Evolutionary conservation across 2,888 invertebrate genomes (phyloP), one percentile per base, ranked within the genome.

Genomic region (Pollenia amentaria): DNA sequence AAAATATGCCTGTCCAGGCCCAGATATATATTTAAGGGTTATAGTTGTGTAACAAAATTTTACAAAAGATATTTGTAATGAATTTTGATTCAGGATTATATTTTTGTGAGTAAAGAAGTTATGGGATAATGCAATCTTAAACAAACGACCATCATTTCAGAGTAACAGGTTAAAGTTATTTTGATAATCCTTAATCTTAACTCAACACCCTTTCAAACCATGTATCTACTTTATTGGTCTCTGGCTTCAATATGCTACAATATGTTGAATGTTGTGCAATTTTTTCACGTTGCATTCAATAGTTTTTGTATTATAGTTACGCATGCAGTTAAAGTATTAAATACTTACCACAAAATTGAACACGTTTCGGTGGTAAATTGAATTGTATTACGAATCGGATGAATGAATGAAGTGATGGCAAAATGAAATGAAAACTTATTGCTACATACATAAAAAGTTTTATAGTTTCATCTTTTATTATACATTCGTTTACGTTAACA

Each of bases 301-400:
- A 73, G 55, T 65, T 55, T 4, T 48, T 38, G 9, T 72, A 70
- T 11, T 44, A 16, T 44, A 69, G 48, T 18, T 85, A 85, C 80
- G 85, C 85, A 77, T 73, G 44, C 65, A 38, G 57, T 78, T 78
- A 51, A 85, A 73, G 67, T 65, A 69, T 78, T 53, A 78, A 29
- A 81, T 55, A 64, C 40, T 82, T 62, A 62, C 77, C 81, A 69
- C 67, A 82, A 78, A 78, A 82, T 85, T 69, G 85, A 82, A 78
- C 85, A 85, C 85, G 85, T 85, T 82, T 73, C 64, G 53, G 12
- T 69, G 78, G 48, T 75, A 82, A 82, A 85, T 85, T 82, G 82
- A 85, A 85, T 85, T 85, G 72, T 55, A 64, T 85, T 82, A 69
- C 53, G 53, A 62, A 82, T 53, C 42, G 76, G 69, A 62, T 62